Evolutionary conservation across 2,888 invertebrate genomes (phyloP).

Genomic region (Drosophila siamana): DNA sequence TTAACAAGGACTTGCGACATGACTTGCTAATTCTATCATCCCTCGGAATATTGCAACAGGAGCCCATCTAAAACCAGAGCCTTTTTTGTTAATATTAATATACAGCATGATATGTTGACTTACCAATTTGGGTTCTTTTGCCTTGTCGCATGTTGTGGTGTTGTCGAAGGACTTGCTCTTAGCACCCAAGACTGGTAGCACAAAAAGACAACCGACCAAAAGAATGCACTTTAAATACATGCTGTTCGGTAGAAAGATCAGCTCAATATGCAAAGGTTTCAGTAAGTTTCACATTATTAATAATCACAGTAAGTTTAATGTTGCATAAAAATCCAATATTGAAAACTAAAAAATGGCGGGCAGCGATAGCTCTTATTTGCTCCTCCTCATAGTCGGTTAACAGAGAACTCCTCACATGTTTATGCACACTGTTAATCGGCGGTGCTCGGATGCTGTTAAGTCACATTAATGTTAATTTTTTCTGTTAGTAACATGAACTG

Average conservation of each 20-base stretch:
- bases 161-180: slow-evolving; percentile 12
- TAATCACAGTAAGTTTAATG: slow-evolving; percentile 42
- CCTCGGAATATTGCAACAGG: slow-evolving; percentile 59
- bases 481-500: slow-evolving; percentile 26
- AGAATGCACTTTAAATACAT: slow-evolving; percentile 37
- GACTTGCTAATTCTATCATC: slow-evolving; percentile 38
- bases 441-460: not conserved
- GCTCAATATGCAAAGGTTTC: not conserved
- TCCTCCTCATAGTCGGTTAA: not conserved
- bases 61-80: slow-evolving; percentile 26
- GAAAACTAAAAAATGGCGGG: slow-evolving; percentile 11
- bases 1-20: slow-evolving; percentile 57
- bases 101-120: not conserved
- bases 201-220: slow-evolving; percentile 6
- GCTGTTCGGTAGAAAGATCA: not conserved
- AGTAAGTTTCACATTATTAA: slow-evolving; percentile 6
- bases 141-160: slow-evolving; percentile 50
- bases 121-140: slow-evolving; percentile 60
- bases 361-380: not conserved
- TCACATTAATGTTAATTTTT: not conserved
- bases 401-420: not conserved
- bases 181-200: slow-evolving; percentile 6
- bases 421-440: no score
- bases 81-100: no score
- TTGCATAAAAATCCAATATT: slow-evolving; percentile 32